Evolutionary conservation across 2,797 vertebrate species (phyloP).

Genomic region (Trachurus trachurus): DNA sequence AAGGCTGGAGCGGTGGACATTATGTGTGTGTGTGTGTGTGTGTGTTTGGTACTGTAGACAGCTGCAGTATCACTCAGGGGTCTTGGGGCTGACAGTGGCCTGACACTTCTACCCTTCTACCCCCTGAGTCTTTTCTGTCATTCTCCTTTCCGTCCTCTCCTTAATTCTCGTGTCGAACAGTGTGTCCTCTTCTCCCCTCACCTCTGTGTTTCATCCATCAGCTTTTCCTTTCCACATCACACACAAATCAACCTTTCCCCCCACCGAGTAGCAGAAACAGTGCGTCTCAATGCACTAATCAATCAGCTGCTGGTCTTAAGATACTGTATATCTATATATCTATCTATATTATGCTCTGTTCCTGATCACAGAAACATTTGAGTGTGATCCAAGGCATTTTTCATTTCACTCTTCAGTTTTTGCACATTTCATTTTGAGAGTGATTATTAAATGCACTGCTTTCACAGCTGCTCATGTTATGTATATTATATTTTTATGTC

Average conservation of each 20-base stretch:
- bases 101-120: slow-evolving; percentile 54
- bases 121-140: slow-evolving; percentile 53
- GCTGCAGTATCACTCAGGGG: slow-evolving; percentile 68
- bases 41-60: slow-evolving; percentile 43
- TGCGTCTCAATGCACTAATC: background rate
- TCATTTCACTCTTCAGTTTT: background rate
- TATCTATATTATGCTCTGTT: background rate
- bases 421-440: background rate
- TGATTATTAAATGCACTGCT: slow-evolving; percentile 1
- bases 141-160: slow-evolving; percentile 29
- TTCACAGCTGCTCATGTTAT: background rate
- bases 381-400: background rate
- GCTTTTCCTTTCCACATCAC: slow-evolving; percentile 10
- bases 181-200: slow-evolving; percentile 22
- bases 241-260: background rate
- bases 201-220: slow-evolving; percentile 16
- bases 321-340: background rate
- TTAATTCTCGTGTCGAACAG: slow-evolving; percentile 9
- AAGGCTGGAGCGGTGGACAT: no score
- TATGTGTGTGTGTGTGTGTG: slow-evolving; percentile 15
- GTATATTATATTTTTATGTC: background rate
- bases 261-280: background rate
- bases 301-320: background rate
- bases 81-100: slow-evolving; percentile 58
- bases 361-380: background rate